These are phyloP conservation scores for Orchesella cincta DNA, from an alignment of 1,140 invertebrate genomes.

Conservation along the genomic window DNA sequence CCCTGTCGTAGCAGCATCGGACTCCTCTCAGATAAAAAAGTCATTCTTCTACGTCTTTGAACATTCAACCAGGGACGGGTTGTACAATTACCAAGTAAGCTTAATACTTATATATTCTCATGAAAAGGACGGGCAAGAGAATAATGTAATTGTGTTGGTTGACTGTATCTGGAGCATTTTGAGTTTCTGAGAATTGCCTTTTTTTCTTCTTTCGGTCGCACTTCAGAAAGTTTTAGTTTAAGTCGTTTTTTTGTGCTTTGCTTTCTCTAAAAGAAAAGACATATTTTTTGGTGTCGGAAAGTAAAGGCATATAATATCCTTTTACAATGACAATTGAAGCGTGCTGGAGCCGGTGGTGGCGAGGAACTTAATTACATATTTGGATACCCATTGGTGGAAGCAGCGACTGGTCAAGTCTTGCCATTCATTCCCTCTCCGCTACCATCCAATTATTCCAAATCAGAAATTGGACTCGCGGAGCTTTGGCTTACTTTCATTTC, in stretches of 20 bases:
- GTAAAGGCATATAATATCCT: not conserved
- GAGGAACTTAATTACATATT: slow-evolving; percentile 90
- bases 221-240: not conserved
- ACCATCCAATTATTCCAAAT: slow-evolving; percentile 74
- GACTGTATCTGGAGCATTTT: too few relatives aligned
- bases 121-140: too few relatives aligned
- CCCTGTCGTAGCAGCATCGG: slow-evolving; percentile 47
- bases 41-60: slow-evolving; percentile 87
- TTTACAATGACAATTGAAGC: slow-evolving; percentile 55
- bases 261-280: not conserved
- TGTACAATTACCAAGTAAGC: slow-evolving; percentile 60
- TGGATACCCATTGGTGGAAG: slow-evolving; percentile 76
- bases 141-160: too few relatives aligned
- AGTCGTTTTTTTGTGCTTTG: not conserved
- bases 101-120: not conserved
- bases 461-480: slow-evolving; percentile 78
- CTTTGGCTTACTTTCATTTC: slow-evolving; percentile 82
- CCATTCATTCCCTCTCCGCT: slow-evolving; percentile 56
- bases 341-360: slow-evolving; percentile 82
- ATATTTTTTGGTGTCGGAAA: not conserved
- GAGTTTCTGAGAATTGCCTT: too few relatives aligned
- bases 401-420: slow-evolving; percentile 52
- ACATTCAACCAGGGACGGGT: slow-evolving; percentile 86
- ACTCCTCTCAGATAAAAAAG: slow-evolving; percentile 60
- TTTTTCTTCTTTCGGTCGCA: not conserved